These are phyloP conservation scores for Echinops telfairi DNA, from an alignment of 2,113 vertebrate species.

Conservation along the genomic window DNA sequence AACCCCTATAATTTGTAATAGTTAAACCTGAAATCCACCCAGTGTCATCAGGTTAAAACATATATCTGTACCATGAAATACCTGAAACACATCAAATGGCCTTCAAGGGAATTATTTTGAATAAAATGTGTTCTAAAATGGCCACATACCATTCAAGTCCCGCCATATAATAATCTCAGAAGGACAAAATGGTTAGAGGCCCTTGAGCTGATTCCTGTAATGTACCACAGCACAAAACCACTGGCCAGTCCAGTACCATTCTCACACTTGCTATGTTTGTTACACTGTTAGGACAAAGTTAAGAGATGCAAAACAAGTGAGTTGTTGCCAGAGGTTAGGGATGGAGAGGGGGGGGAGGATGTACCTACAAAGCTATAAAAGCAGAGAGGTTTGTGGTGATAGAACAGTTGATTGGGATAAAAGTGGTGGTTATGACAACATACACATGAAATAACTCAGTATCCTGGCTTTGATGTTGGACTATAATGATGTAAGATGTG, in stretches of 20 bases:
- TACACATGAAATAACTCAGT: not conserved
- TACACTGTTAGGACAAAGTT: no score
- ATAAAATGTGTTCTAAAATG: not conserved
- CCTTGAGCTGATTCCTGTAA: no score
- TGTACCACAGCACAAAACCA: no score
- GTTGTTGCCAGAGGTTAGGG: not conserved
- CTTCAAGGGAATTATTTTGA: slow-evolving; percentile 17
- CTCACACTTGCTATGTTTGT: no score
- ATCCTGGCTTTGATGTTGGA: slow-evolving; percentile 9
- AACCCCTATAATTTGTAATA: slow-evolving; percentile 36
- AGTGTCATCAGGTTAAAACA: not conserved
- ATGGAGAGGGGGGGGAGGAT: not conserved
- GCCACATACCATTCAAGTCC: not conserved
- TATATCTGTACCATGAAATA: not conserved
- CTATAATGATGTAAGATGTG: not conserved
- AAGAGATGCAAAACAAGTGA: not conserved
- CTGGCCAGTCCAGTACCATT: no score
- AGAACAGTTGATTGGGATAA: not conserved
- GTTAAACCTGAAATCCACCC: not conserved
- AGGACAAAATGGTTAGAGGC: no score
- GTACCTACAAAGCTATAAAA: no score
- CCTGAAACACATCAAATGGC: not conserved
- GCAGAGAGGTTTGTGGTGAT: not conserved
- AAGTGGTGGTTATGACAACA: not conserved
- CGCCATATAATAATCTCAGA: slow-evolving; percentile 9